Percentiles rank a stretch among this genome's conserved stretches.
phyloP scores from a whole-genome alignment of 1,140 invertebrate species.

The Gerris buenoi region DNA sequence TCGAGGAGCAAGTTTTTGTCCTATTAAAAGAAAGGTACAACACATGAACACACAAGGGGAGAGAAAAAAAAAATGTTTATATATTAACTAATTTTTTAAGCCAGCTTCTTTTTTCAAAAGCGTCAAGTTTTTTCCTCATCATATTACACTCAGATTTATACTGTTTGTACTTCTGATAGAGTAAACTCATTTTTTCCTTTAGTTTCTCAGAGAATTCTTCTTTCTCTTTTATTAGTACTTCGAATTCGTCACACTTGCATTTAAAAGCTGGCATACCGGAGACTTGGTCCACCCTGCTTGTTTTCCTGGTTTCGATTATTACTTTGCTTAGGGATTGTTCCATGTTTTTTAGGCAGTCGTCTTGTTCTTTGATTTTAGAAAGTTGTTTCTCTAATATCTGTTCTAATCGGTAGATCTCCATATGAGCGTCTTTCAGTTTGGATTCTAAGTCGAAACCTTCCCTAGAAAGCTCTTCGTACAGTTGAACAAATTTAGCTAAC shows the following conservation, averaged over 20 bases:
- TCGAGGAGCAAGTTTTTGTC: no score
- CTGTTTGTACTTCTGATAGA: background rate
- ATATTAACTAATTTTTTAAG: background rate
- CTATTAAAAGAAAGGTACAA: no score
- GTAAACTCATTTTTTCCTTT: background rate
- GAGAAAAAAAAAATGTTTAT: no score
- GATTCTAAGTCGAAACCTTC: background rate
- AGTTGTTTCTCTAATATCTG: constrained; percentile 1
- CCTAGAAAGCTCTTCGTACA: background rate
- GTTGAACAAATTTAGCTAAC: background rate
- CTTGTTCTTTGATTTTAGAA: background rate
- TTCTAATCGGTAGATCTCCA: background rate
- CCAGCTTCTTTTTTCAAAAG: constrained; percentile 1
- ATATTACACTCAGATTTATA: background rate
- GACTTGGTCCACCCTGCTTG: background rate
- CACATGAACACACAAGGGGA: no score
- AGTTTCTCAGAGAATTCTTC: background rate
- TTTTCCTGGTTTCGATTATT: background rate
- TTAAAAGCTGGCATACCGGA: background rate
- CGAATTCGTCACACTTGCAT: background rate
- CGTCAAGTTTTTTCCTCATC: background rate
- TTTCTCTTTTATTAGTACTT: background rate
- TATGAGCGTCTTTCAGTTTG: background rate
- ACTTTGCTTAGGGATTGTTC: background rate
- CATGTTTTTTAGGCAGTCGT: background rate